These are phyloP conservation scores for Drosophila simulans DNA, from an alignment of 1,140 invertebrate species.

Conservation along the genomic window DNA sequence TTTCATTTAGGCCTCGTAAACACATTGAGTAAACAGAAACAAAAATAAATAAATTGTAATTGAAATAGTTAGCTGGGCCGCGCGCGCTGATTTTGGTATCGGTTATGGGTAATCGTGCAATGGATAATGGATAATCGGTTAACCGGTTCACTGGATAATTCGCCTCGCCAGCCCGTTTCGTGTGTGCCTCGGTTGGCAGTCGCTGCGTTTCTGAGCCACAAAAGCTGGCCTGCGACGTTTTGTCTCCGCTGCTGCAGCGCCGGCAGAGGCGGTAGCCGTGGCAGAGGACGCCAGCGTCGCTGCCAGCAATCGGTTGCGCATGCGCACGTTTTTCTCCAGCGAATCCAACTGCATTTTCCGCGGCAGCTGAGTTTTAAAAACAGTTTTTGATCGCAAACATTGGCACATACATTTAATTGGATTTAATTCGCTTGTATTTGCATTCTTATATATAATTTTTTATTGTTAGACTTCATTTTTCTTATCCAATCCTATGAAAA, in stretches of 20 bases:
- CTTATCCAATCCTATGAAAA: too few relatives aligned
- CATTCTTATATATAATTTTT: too few relatives aligned
- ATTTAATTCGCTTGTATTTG: background rate
- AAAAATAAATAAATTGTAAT: constrained; percentile 46
- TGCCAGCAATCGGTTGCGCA: constrained; percentile 30
- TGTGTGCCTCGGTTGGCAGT: constrained; percentile 74
- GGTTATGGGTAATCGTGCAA: constrained; percentile 4
- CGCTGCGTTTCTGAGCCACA: constrained; percentile 81
- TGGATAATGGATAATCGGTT: constrained; percentile 21
- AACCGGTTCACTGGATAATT: constrained; percentile 21
- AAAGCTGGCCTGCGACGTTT: constrained; percentile 75
- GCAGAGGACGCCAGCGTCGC: constrained; percentile 11
- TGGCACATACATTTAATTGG: constrained; percentile 1
- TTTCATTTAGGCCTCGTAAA: constrained; percentile 61
- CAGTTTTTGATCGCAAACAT: background rate
- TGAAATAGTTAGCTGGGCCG: background rate
- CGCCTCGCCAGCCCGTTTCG: constrained; percentile 36
- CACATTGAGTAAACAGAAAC: constrained; percentile 16
- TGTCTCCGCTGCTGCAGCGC: constrained; percentile 45
- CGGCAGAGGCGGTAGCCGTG: constrained; percentile 12
- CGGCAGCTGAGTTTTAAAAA: background rate
- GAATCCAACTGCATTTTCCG: constrained; percentile 26
- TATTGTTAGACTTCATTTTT: too few relatives aligned
- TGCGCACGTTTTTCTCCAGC: constrained; percentile 22
- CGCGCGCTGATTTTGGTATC: constrained; percentile 11